Conservation (phyloP, 2,888 invertebrate genomes). For the Drosophila prolongata region DNA sequence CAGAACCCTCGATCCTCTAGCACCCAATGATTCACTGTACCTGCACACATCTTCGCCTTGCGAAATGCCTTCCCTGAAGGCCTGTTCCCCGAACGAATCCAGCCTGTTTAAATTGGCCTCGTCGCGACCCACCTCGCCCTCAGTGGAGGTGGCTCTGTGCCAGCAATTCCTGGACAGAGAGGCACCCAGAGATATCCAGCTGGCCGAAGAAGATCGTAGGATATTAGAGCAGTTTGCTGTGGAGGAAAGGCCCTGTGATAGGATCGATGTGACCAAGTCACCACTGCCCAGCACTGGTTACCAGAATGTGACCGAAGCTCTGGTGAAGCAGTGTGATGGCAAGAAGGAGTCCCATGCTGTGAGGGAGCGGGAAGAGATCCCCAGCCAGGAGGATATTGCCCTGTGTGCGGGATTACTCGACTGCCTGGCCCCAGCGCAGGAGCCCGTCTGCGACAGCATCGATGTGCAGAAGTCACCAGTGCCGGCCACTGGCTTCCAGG, state of each 20-base stretch:
- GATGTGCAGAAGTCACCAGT: conserved; percentile 59
- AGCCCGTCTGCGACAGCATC: conserved; percentile 65
- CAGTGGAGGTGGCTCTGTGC: conserved; percentile 62
- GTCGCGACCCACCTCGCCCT: conserved; percentile 73
- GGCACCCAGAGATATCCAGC: conserved; percentile 51
- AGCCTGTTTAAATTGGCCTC: conserved; percentile 76
- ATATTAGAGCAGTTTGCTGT: conserved; percentile 62
- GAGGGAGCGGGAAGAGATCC: conserved; percentile 13
- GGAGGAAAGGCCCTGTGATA: conserved; percentile 76
- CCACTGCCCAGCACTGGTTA: conserved; percentile 70
- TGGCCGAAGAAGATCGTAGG: conserved; percentile 38
- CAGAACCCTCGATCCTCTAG: conserved; percentile 53
- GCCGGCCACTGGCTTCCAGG: conserved; percentile 68
- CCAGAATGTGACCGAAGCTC: conserved; percentile 65
- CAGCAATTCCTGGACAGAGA: conserved; percentile 60
- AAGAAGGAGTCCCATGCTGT: background rate
- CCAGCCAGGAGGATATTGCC: conserved; percentile 64
- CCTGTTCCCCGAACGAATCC: conserved; percentile 88
- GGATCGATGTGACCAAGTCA: conserved; percentile 67
- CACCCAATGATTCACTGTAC: conserved; percentile 65
- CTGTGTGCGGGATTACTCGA: conserved; percentile 68
- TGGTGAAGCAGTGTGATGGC: conserved; percentile 70
- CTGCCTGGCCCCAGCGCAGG: conserved; percentile 65
- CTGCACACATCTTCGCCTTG: conserved; percentile 58
- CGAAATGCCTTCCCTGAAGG: conserved; percentile 60